A percentile compares a stretch with the other conserved stretches of the same genome.
phyloP scores from a whole-genome alignment of 2,888 invertebrate genomes.

The Petrolisthes cinctipes region DNA sequence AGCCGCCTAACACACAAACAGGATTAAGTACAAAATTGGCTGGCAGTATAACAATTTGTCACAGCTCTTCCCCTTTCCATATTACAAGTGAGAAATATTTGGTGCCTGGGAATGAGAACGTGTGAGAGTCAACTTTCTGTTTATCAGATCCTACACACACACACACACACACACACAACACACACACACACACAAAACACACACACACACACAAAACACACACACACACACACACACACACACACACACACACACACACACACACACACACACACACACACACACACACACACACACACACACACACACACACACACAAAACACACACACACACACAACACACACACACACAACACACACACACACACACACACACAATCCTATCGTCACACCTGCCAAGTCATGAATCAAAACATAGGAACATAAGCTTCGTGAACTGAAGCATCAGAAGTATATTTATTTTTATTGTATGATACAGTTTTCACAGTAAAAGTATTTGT shows the following conservation, averaged over 20 bases:
- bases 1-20: constrained; percentile 28
- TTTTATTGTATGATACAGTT: too few relatives aligned
- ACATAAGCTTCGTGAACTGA: too few relatives aligned
- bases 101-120: not conserved
- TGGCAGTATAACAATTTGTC: constrained; percentile 30
- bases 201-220: not conserved
- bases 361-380: not conserved
- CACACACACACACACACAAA: too few relatives aligned
- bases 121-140: not conserved
- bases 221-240: not conserved
- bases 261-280: not conserved
- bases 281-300: not conserved
- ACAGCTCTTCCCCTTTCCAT: not conserved
- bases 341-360: not conserved
- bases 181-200: too few relatives aligned
- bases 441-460: too few relatives aligned
- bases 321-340: not conserved
- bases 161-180: not conserved
- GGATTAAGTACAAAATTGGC: constrained; percentile 38
- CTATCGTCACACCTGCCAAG: not conserved
- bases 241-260: constrained; percentile 7
- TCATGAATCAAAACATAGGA: not conserved
- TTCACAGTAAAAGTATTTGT: too few relatives aligned
- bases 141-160: not conserved
- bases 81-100: not conserved